phyloP scores from a whole-genome alignment of 2,797 vertebrate species.

The Tiaroga cobitis region DNA sequence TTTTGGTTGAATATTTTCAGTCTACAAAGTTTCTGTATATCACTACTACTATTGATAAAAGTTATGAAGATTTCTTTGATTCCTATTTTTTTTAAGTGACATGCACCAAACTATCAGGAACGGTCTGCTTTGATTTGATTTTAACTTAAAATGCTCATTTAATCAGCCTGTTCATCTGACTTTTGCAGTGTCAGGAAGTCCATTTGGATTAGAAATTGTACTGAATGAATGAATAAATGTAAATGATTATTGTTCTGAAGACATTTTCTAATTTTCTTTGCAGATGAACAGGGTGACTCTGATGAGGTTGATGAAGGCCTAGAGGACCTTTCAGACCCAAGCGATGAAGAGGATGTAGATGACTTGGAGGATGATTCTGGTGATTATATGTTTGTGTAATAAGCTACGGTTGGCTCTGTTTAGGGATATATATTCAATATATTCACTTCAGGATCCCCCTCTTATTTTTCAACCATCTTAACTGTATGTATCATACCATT shows the following conservation, averaged over 20 bases:
- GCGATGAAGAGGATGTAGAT: constrained; percentile 62
- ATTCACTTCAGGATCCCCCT: background rate
- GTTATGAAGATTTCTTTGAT: background rate
- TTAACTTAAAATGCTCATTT: background rate
- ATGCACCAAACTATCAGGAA: background rate
- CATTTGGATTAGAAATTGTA: constrained; percentile 43
- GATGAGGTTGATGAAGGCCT: constrained; percentile 70
- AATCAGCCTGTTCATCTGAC: background rate
- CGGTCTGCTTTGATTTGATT: background rate
- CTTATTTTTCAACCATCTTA: background rate
- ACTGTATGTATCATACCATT: constrained; percentile 1
- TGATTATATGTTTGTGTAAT: constrained; percentile 50
- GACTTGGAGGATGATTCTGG: constrained; percentile 56
- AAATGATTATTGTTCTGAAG: background rate
- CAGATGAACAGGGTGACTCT: constrained; percentile 65
- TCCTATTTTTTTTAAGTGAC: background rate
- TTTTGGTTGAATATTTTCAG: background rate
- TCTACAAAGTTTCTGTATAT: background rate
- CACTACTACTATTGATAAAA: background rate
- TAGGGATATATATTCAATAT: background rate
- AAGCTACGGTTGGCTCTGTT: background rate
- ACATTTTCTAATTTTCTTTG: background rate
- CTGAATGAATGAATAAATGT: background rate
- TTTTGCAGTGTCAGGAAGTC: background rate
- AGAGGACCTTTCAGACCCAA: constrained; percentile 74